phyloP scores from a whole-genome alignment of 2,113 vertebrate species.

The Thunnus maccoyii region DNA sequence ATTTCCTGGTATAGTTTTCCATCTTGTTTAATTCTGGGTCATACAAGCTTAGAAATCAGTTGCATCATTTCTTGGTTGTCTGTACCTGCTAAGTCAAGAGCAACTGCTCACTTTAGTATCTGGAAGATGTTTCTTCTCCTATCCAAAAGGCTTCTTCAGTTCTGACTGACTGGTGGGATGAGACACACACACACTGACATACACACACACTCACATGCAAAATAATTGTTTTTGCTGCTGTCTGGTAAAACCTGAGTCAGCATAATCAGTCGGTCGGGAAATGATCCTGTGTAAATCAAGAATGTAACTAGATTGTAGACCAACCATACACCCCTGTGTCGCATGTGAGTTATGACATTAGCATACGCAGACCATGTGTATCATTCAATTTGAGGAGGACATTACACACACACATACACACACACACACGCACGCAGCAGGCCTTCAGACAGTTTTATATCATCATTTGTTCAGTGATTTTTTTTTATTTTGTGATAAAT shows the following conservation, averaged over 20 bases:
- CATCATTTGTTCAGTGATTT: not conserved
- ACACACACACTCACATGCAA: not conserved
- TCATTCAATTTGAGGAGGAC: slow-evolving; percentile 6
- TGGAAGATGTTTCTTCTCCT: too few relatives aligned
- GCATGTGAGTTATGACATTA: slow-evolving; percentile 30
- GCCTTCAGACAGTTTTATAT: not conserved
- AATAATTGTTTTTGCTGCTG: slow-evolving; percentile 37
- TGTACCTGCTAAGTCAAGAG: too few relatives aligned
- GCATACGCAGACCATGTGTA: slow-evolving; percentile 11
- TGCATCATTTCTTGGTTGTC: not conserved
- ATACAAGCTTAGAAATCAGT: not conserved
- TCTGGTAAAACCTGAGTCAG: slow-evolving; percentile 23
- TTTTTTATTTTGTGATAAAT: too few relatives aligned
- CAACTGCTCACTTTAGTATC: too few relatives aligned
- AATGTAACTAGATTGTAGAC: slow-evolving; percentile 45
- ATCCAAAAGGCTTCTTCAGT: too few relatives aligned
- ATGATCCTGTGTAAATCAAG: slow-evolving; percentile 12
- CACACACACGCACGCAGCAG: not conserved
- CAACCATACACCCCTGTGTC: not conserved
- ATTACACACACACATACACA: not conserved
- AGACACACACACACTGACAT: too few relatives aligned
- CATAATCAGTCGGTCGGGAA: slow-evolving; percentile 30
- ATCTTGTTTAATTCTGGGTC: not conserved
- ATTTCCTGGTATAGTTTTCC: not conserved
- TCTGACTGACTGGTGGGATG: too few relatives aligned